These are phyloP conservation scores for Microcebus murinus DNA, from an alignment of 2,113 vertebrate species.

Conservation along the genomic window DNA sequence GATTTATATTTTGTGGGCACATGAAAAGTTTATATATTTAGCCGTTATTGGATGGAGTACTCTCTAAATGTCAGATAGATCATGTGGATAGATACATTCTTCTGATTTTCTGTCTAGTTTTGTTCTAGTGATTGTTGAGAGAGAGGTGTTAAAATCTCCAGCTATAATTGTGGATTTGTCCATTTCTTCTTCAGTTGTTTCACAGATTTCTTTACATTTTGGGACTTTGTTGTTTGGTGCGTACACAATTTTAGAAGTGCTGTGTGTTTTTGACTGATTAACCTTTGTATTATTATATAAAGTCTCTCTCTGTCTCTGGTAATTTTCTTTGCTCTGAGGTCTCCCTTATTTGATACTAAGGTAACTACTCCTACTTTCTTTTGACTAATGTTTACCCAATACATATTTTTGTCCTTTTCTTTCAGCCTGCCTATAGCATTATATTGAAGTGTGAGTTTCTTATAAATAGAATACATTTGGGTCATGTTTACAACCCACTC, in stretches of 20 bases:
- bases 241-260: not conserved
- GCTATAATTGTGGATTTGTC: not conserved
- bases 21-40: not conserved
- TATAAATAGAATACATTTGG: not conserved
- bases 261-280: not conserved
- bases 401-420: slow-evolving; percentile 19
- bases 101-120: not conserved
- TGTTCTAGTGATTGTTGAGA: slow-evolving; percentile 3
- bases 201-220: not conserved
- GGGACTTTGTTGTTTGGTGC: not conserved
- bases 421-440: not conserved
- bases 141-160: not conserved
- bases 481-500: not conserved
- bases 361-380: not conserved
- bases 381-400: not conserved
- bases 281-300: not conserved
- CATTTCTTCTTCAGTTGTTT: not conserved
- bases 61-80: not conserved
- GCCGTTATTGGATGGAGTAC: not conserved
- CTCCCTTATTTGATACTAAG: not conserved
- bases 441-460: not conserved
- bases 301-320: not conserved
- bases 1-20: not conserved
- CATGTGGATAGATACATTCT: not conserved
- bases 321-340: not conserved